Percentiles rank a stretch among this genome's conserved stretches.
phyloP scores from a whole-genome alignment of 1,140 invertebrate species.

The Amyelois transitella region DNA sequence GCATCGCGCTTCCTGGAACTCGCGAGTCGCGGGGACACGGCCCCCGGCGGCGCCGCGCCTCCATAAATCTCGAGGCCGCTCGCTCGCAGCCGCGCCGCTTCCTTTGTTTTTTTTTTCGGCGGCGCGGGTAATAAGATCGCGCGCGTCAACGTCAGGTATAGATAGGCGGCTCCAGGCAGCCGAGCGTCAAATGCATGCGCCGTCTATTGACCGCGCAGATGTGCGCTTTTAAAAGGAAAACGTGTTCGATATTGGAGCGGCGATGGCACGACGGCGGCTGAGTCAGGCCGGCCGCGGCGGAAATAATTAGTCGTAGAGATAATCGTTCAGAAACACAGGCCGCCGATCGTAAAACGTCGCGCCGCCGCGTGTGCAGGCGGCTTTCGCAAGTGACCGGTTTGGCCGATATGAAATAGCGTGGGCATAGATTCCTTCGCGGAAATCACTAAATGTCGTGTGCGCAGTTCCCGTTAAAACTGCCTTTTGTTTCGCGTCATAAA shows the following conservation, averaged over 20 bases:
- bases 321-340: slow-evolving; percentile 24
- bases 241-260: slow-evolving; percentile 21
- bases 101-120: slow-evolving; percentile 57
- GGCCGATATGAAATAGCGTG: background rate
- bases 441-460: background rate
- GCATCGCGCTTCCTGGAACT: slow-evolving; percentile 49
- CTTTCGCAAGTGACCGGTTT: slow-evolving; percentile 3
- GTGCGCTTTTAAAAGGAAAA: slow-evolving; percentile 30
- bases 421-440: background rate
- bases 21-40: slow-evolving; percentile 24
- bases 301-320: slow-evolving; percentile 37
- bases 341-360: slow-evolving; percentile 4
- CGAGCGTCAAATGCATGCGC: slow-evolving; percentile 42
- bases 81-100: slow-evolving; percentile 33
- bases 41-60: slow-evolving; percentile 55
- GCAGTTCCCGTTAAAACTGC: background rate
- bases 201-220: slow-evolving; percentile 44
- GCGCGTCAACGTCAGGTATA: slow-evolving; percentile 63
- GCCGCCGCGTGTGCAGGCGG: slow-evolving; percentile 6
- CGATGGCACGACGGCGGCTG: slow-evolving; percentile 7
- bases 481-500: background rate
- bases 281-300: slow-evolving; percentile 22
- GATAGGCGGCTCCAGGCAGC: slow-evolving; percentile 22
- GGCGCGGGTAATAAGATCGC: slow-evolving; percentile 63
- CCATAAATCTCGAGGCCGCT: slow-evolving; percentile 59